Conservation (phyloP, 2,888 invertebrate genomes). For the Glaucopsyche alexis region DNA sequence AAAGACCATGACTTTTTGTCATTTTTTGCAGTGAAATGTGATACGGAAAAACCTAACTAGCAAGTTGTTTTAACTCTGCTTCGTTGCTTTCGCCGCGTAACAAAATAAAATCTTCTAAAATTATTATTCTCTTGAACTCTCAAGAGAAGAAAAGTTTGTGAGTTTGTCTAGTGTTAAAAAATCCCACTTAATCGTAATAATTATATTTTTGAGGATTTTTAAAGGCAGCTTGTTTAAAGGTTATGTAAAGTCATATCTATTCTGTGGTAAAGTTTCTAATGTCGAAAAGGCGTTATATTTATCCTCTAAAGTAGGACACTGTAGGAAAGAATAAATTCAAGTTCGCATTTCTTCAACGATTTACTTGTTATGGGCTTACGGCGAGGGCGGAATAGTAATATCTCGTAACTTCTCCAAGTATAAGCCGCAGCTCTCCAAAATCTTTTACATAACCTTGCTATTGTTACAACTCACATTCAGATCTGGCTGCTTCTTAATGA, state of each 20-base stretch:
- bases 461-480: not conserved
- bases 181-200: no score
- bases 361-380: not conserved
- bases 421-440: constrained; percentile 6
- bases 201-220: no score
- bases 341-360: not conserved
- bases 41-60: constrained; percentile 5
- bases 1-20: constrained; percentile 23
- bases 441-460: constrained; percentile 11
- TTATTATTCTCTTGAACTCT: not conserved
- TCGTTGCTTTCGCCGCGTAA: not conserved
- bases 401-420: constrained; percentile 11
- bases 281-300: not conserved
- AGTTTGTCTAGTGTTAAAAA: not conserved
- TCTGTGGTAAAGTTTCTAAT: not conserved
- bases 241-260: no score
- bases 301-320: not conserved
- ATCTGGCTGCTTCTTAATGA: not conserved
- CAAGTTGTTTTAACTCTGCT: not conserved
- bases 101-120: not conserved
- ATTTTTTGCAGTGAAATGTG: constrained; percentile 17
- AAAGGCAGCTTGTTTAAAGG: not conserved
- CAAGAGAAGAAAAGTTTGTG: not conserved
- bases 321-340: constrained; percentile 13
- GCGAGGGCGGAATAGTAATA: not conserved